phyloP scores from a whole-genome alignment of 2,888 invertebrate genomes.

The Phrixothrix hirtus region DNA sequence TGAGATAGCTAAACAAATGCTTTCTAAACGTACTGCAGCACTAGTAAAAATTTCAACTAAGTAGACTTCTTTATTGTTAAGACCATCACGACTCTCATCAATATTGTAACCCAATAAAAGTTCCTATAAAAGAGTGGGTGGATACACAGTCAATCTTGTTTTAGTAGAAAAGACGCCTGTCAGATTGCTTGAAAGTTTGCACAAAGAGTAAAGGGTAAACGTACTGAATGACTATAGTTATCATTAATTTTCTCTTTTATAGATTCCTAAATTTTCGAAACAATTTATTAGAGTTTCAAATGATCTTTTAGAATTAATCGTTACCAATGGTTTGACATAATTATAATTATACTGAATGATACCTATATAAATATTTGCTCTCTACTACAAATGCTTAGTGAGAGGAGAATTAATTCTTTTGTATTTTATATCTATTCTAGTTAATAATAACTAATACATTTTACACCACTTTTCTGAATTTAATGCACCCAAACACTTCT shows the following conservation, averaged over 20 bases:
- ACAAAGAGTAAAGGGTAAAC: slow-evolving; percentile 15
- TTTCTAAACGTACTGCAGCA: background rate
- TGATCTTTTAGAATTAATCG: too few relatives aligned
- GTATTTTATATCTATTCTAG: background rate
- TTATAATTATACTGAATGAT: too few relatives aligned
- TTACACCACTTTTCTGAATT: too few relatives aligned
- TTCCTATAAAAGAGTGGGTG: slow-evolving; percentile 13
- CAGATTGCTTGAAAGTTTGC: slow-evolving; percentile 12
- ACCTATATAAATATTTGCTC: too few relatives aligned
- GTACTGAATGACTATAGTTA: slow-evolving; percentile 8
- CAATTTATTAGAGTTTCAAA: too few relatives aligned
- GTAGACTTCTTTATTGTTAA: background rate
- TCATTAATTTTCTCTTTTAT: slow-evolving; percentile 14
- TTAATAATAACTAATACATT: too few relatives aligned
- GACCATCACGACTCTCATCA: background rate
- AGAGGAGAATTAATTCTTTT: too few relatives aligned
- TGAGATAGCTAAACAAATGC: too few relatives aligned
- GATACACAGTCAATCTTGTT: slow-evolving; percentile 15
- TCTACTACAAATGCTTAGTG: too few relatives aligned
- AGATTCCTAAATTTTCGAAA: background rate
- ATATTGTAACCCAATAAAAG: slow-evolving; percentile 8
- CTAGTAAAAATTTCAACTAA: background rate
- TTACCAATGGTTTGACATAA: too few relatives aligned
- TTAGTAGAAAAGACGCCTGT: slow-evolving; percentile 12
- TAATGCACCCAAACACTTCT: too few relatives aligned